These are phyloP conservation scores for Crossaster papposus DNA, from an alignment of 53 echinoderm and acorn worm genomes.

Conservation along the genomic window DNA sequence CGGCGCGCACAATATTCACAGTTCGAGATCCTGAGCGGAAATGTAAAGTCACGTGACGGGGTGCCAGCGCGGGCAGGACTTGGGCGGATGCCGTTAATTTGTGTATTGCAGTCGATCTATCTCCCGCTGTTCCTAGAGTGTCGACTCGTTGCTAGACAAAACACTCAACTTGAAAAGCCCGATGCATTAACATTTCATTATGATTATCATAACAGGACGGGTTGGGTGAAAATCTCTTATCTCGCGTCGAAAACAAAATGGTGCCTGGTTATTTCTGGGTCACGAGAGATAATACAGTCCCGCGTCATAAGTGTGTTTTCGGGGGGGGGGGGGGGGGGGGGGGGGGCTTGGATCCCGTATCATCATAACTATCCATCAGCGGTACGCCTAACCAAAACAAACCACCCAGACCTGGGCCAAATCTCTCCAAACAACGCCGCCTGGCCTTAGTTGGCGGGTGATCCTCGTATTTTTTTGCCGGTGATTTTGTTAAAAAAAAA, in stretches of 20 bases:
- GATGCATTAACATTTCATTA: background rate
- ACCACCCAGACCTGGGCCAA: slow-evolving; percentile 13
- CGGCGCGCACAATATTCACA: slow-evolving; percentile 33
- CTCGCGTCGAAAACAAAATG: background rate
- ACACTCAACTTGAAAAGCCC: background rate
- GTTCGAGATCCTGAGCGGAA: slow-evolving; percentile 37
- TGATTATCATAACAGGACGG: background rate
- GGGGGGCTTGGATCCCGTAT: background rate
- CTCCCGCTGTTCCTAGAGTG: background rate
- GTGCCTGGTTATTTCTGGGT: background rate
- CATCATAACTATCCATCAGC: slow-evolving; percentile 44
- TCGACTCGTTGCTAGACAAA: background rate
- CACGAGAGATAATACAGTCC: background rate
- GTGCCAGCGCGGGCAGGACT: slow-evolving; percentile 7
- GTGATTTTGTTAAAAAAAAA: no score
- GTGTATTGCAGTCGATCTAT: background rate
- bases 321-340: background rate
- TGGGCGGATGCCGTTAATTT: slow-evolving; percentile 46
- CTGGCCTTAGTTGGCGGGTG: background rate
- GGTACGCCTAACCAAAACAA: slow-evolving; percentile 39
- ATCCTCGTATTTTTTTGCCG: no score
- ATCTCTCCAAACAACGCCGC: slow-evolving; percentile 11
- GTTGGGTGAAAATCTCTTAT: background rate
- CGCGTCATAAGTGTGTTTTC: background rate
- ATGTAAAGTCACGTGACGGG: slow-evolving; percentile 44